phyloP scores from a whole-genome alignment of 2,113 vertebrate species.

The Xiphias gladius region DNA sequence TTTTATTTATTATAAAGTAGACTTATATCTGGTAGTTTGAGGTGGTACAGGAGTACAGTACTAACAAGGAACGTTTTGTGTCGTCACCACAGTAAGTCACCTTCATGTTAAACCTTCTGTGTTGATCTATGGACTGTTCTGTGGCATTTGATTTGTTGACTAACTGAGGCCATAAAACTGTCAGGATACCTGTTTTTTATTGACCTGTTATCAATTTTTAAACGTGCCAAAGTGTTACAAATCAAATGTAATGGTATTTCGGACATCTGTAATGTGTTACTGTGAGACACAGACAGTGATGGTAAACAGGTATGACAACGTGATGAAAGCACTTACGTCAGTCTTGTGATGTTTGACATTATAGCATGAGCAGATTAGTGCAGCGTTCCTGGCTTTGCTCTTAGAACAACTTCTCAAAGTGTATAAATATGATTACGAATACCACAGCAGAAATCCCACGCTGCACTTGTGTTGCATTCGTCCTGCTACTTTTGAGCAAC shows the following conservation, averaged over 20 bases:
- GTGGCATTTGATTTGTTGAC: constrained; percentile 1
- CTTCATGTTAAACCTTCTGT: background rate
- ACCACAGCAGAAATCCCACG: background rate
- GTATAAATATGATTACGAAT: background rate
- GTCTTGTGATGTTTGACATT: constrained; percentile 41
- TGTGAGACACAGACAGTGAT: background rate
- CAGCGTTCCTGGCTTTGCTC: constrained; percentile 17
- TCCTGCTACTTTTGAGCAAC: background rate
- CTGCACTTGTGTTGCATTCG: background rate
- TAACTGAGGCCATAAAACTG: constrained; percentile 8
- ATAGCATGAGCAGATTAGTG: background rate
- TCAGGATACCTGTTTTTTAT: background rate
- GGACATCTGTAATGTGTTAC: background rate
- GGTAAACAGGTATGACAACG: constrained; percentile 40
- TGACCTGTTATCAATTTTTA: background rate
- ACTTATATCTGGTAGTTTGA: background rate
- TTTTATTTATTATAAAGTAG: constrained; percentile 26
- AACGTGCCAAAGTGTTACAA: background rate
- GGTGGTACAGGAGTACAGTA: background rate
- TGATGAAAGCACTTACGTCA: constrained; percentile 48
- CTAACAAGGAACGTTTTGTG: background rate
- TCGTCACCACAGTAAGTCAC: background rate
- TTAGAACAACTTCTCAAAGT: background rate
- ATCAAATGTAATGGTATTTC: background rate
- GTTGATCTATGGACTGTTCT: background rate